Conservation (phyloP, 2,797 vertebrate species). For the Anas bahamensis region DNA sequence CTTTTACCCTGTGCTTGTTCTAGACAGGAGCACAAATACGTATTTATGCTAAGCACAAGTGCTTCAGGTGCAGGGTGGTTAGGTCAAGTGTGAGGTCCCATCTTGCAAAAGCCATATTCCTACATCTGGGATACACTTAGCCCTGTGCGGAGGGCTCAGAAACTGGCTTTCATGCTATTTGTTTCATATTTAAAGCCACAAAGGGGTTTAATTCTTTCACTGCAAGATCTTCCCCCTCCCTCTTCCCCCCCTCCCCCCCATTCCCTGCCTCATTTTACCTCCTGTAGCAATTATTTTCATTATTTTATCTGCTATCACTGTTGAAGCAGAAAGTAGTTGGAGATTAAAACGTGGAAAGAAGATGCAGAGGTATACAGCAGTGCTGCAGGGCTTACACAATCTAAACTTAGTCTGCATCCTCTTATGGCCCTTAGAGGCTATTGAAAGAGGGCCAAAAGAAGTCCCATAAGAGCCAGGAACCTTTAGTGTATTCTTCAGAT, state of each 20-base stretch:
- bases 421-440: neutral
- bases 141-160: neutral
- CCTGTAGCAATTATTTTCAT: neutral
- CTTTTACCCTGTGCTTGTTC: neutral
- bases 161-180: neutral
- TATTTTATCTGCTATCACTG: neutral
- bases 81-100: neutral
- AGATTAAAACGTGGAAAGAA: neutral
- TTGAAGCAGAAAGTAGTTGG: neutral
- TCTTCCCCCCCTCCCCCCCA: neutral
- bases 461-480: slow-evolving; percentile 28
- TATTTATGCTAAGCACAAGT: neutral
- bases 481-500: slow-evolving; percentile 55
- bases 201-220: neutral
- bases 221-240: neutral
- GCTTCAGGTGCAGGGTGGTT: neutral
- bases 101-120: neutral
- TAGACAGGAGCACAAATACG: neutral
- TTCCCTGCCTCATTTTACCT: neutral
- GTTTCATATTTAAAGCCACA: neutral
- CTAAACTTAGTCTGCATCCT: slow-evolving; percentile 3
- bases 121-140: neutral
- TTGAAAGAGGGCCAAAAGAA: neutral
- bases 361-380: neutral
- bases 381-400: neutral